Conservation (phyloP, 2,888 invertebrate genomes). For the Ctenicera cuprea region DNA sequence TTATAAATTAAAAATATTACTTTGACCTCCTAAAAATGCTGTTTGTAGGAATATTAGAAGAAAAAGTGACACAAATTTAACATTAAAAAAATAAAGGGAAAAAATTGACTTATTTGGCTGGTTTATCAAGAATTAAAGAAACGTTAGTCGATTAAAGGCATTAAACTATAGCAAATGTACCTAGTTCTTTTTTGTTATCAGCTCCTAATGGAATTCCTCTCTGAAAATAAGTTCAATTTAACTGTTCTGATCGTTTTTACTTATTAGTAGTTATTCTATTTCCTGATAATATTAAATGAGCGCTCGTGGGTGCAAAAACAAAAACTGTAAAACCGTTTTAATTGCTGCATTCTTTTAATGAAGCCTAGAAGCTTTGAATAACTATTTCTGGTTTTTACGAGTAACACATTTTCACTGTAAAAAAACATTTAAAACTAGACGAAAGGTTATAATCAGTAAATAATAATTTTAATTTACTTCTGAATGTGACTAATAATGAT, state of each 20-base stretch:
- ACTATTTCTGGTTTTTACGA: too few relatives aligned
- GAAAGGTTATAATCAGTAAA: too few relatives aligned
- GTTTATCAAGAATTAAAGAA: too few relatives aligned
- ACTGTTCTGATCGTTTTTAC: background rate
- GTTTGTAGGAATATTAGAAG: too few relatives aligned
- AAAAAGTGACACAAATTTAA: too few relatives aligned
- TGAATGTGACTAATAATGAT: too few relatives aligned
- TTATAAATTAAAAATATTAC: slow-evolving; percentile 2
- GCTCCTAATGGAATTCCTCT: background rate
- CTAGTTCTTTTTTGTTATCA: background rate
- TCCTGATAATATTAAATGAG: background rate
- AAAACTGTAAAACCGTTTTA: slow-evolving; percentile 2
- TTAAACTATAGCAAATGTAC: background rate
- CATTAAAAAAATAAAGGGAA: too few relatives aligned
- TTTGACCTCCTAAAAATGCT: background rate
- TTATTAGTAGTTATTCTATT: background rate
- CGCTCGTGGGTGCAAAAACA: slow-evolving; percentile 19
- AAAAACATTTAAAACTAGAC: too few relatives aligned
- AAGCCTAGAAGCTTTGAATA: background rate
- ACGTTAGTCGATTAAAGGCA: background rate
- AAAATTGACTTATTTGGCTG: too few relatives aligned
- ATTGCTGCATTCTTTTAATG: background rate
- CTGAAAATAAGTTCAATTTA: background rate
- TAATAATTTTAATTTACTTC: too few relatives aligned
- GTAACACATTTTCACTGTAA: too few relatives aligned